Conservation (phyloP, 2,888 invertebrate genomes). For the Tromatobia lineatoria region DNA sequence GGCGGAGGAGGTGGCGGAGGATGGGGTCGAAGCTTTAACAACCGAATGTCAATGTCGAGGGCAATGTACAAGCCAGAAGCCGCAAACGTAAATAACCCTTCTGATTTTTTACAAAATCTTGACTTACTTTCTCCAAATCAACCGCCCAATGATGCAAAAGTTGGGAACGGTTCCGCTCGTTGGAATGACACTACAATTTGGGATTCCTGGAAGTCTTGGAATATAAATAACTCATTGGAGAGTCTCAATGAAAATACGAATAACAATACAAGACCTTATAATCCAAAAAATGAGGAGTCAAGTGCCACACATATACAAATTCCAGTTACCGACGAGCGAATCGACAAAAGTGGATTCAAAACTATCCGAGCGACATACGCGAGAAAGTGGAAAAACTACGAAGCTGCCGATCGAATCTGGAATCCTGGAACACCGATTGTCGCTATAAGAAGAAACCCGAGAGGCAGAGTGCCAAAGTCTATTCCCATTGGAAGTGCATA, state of each 20-base stretch:
- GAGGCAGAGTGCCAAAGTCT: conserved; percentile 28
- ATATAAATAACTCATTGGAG: conserved; percentile 7
- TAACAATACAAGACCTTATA: conserved; percentile 4
- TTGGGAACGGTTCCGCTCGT: not conserved
- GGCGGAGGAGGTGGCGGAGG: conserved; percentile 85
- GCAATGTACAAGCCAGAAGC: conserved; percentile 72
- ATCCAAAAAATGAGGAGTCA: conserved; percentile 36
- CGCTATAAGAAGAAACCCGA: conserved; percentile 49
- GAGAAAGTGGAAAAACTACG: conserved; percentile 74
- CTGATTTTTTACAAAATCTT: conserved; percentile 27
- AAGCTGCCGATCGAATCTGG: conserved; percentile 73
- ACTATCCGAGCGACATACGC: conserved; percentile 72
- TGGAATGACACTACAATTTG: conserved; percentile 38
- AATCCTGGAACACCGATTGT: conserved; percentile 72
- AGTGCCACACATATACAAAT: not conserved
- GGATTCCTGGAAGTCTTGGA: conserved; percentile 49
- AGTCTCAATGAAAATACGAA: conserved; percentile 16
- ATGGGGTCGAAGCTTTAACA: conserved; percentile 86
- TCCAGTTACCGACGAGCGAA: conserved; percentile 7
- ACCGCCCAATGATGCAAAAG: conserved; percentile 1
- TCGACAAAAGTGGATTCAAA: conserved; percentile 29
- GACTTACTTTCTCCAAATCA: conserved; percentile 19
- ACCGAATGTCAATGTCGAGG: conserved; percentile 80
- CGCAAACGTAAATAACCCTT: conserved; percentile 20
- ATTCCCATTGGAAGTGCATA: conserved; percentile 24